phyloP scores from a whole-genome alignment of 2,113 vertebrate species.

The Melanostigma gelatinosum region DNA sequence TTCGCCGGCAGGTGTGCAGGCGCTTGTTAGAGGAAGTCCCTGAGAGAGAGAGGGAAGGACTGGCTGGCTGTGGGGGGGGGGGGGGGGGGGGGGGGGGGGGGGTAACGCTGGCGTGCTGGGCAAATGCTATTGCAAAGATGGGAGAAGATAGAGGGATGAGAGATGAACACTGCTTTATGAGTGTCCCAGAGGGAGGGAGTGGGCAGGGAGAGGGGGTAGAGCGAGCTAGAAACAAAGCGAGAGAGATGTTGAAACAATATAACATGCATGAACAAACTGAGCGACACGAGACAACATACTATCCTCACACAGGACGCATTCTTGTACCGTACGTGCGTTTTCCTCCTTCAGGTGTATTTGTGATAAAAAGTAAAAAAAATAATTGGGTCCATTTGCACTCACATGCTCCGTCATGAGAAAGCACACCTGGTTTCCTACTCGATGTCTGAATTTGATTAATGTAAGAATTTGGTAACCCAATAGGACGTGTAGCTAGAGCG shows the following conservation, averaged over 20 bases:
- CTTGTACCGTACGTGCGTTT: not conserved
- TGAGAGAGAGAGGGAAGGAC: constrained; percentile 34
- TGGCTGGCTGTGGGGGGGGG: not conserved
- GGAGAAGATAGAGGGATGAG: constrained; percentile 2
- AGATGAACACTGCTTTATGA: constrained; percentile 43
- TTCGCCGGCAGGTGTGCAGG: constrained; percentile 45
- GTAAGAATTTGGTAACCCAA: not conserved
- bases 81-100: constrained; percentile 9
- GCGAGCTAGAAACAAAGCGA: not conserved
- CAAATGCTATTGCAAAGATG: constrained; percentile 37
- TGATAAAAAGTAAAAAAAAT: not conserved
- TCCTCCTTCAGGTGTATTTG: not conserved
- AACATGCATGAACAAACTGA: not conserved
- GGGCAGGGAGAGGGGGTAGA: not conserved
- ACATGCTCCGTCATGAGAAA: not conserved
- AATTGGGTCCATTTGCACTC: not conserved
- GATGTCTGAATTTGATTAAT: not conserved
- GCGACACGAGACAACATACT: no score
- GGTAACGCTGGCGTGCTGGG: not conserved
- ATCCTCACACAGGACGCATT: not conserved
- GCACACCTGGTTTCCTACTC: not conserved
- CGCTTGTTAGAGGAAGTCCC: constrained; percentile 73
- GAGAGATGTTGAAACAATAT: constrained; percentile 1
- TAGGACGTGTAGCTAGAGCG: no score
- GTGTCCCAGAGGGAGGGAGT: constrained; percentile 43